phyloP scores from a whole-genome alignment of 2,113 vertebrate species.

The Bungarus multicinctus region DNA sequence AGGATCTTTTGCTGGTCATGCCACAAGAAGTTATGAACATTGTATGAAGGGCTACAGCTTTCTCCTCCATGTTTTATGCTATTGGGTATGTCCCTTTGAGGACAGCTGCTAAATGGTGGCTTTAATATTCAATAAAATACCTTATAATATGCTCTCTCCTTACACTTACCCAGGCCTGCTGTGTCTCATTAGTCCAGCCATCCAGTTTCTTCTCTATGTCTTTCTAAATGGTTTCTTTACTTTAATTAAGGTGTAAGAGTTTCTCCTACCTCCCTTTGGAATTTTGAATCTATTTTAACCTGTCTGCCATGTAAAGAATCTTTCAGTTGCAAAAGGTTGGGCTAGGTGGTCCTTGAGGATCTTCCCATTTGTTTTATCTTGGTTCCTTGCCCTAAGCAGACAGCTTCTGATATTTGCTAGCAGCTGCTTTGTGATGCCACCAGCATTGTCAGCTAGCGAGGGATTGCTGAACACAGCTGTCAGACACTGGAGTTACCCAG shows the following conservation, averaged over 20 bases:
- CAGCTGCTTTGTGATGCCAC: constrained; percentile 15
- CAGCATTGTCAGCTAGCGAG: constrained; percentile 8
- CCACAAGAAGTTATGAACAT: not conserved
- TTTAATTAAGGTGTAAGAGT: not conserved
- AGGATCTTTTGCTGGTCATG: not conserved
- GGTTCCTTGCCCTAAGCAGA: not conserved
- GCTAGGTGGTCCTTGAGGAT: not conserved
- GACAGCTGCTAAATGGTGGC: not conserved
- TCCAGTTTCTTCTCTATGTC: not conserved
- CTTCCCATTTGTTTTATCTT: not conserved
- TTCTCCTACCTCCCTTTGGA: not conserved
- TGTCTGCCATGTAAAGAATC: not conserved
- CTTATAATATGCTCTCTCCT: not conserved
- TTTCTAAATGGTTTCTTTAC: not conserved
- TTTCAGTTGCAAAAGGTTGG: not conserved
- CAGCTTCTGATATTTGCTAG: not conserved
- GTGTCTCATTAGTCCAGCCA: not conserved
- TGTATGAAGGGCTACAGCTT: not conserved
- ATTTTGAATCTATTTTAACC: not conserved
- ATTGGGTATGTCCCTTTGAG: not conserved
- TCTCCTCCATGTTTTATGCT: not conserved
- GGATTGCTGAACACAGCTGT: constrained; percentile 13
- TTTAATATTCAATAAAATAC: not conserved
- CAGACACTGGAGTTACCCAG: constrained; percentile 12
- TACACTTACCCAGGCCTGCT: not conserved